Conservation (phyloP, 1,140 invertebrate species). For the Drosophila busckii region DNA sequence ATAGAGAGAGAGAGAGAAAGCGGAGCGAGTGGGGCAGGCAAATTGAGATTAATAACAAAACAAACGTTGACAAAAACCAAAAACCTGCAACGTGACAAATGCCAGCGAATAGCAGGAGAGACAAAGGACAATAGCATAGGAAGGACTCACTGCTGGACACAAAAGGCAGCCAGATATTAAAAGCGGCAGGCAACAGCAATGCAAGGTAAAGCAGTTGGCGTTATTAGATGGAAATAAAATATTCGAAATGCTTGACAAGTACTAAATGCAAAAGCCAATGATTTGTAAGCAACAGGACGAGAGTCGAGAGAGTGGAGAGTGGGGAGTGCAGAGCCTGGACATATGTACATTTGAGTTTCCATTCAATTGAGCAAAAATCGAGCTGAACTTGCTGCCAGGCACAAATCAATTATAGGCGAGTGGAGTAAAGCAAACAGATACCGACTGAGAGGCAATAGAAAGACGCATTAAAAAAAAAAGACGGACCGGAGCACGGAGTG, state of each 20-base stretch:
- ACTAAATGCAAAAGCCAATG: conserved; percentile 52
- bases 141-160: conserved; percentile 8
- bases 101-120: conserved; percentile 16
- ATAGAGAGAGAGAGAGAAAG: no score
- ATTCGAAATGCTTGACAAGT: conserved; percentile 48
- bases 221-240: conserved; percentile 52
- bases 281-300: conserved; percentile 50
- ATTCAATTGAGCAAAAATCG: conserved; percentile 50
- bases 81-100: conserved; percentile 66
- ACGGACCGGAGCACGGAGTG: conserved; percentile 4
- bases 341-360: conserved; percentile 58
- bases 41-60: conserved; percentile 72
- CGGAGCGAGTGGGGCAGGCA: conserved; percentile 40
- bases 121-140: neutral
- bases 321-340: neutral
- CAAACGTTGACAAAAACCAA: conserved; percentile 20
- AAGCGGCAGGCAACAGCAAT: neutral
- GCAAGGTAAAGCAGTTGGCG: conserved; percentile 14
- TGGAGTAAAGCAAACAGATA: conserved; percentile 10
- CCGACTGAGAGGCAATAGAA: conserved; percentile 7
- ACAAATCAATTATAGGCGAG: conserved; percentile 68
- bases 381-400: conserved; percentile 47
- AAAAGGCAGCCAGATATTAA: neutral
- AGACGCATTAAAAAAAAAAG: conserved; percentile 10
- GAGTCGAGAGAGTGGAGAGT: conserved; percentile 6